Evolutionary conservation across 92 coral and sea anemone genomes (phyloP).

Genomic region (Epizoanthus ramosus): DNA sequence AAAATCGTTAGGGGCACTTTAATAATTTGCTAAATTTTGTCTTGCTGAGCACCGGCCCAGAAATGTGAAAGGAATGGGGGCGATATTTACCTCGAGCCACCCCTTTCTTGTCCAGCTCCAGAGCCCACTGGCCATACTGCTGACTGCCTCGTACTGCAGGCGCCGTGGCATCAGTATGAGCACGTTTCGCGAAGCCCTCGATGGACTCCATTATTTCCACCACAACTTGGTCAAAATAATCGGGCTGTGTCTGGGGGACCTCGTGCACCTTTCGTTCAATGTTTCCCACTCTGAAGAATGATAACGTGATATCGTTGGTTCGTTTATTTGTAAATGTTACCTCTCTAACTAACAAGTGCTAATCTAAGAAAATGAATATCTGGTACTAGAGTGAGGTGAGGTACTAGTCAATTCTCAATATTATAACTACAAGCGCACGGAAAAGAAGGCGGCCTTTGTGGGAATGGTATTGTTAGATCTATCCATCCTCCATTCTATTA

Average conservation of each 20-base stretch:
- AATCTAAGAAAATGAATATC: too few relatives aligned
- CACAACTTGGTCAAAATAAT: constrained; percentile 42
- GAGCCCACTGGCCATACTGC: constrained; percentile 90
- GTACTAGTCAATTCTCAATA: too few relatives aligned
- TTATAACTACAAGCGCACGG: too few relatives aligned
- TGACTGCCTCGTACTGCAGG: constrained; percentile 68
- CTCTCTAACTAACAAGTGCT: not conserved
- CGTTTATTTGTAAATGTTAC: too few relatives aligned
- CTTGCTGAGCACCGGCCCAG: too few relatives aligned
- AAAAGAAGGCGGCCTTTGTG: too few relatives aligned
- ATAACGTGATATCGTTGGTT: not conserved
- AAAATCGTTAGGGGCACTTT: too few relatives aligned
- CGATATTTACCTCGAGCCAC: constrained; percentile 39
- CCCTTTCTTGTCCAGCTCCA: constrained; percentile 55
- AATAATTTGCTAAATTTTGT: too few relatives aligned
- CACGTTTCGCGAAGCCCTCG: constrained; percentile 51
- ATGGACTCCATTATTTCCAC: constrained; percentile 64
- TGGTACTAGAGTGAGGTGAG: too few relatives aligned
- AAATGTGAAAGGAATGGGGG: too few relatives aligned
- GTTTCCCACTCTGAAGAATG: constrained; percentile 30
- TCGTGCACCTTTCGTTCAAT: constrained; percentile 46
- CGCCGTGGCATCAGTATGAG: constrained; percentile 3
- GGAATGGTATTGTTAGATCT: too few relatives aligned
- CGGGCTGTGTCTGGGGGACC: constrained; percentile 24
- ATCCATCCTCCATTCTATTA: too few relatives aligned